phyloP scores from a whole-genome alignment of 2,797 vertebrate species.

The Enteromius afrohamiltoni region DNA sequence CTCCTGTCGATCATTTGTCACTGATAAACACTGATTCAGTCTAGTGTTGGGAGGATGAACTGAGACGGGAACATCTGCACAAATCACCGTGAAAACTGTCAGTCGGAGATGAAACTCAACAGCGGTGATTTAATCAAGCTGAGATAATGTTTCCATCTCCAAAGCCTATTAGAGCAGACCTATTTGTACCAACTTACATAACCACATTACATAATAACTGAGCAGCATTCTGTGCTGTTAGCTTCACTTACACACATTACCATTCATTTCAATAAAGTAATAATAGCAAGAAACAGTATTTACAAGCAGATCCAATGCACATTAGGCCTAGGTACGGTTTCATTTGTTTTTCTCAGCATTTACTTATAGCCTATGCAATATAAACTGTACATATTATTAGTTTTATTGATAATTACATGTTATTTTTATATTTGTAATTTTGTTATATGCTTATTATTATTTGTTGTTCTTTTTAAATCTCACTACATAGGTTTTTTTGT shows the following conservation, averaged over 20 bases:
- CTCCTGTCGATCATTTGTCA: slow-evolving; percentile 25
- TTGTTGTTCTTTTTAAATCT: background rate
- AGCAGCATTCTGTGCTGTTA: background rate
- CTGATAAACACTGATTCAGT: background rate
- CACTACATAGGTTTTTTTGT: no score
- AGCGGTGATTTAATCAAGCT: background rate
- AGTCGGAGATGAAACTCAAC: background rate
- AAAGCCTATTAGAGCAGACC: slow-evolving; percentile 1
- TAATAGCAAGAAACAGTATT: background rate
- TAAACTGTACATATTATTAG: background rate
- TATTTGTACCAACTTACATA: slow-evolving; percentile 60
- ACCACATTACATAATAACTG: slow-evolving; percentile 65
- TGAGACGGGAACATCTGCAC: background rate
- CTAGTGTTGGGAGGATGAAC: background rate
- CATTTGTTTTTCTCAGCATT: background rate
- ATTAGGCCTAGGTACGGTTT: background rate
- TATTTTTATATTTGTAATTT: background rate
- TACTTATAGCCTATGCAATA: background rate
- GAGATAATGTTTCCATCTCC: background rate
- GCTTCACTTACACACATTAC: background rate
- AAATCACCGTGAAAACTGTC: background rate
- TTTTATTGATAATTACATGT: background rate
- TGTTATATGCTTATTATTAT: background rate
- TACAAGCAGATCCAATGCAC: background rate
- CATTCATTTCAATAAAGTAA: background rate